Percentiles rank a stretch among this genome's conserved stretches.
phyloP scores from a whole-genome alignment of 2,113 vertebrate genomes.

The Cephalopholis sonnerati region DNA sequence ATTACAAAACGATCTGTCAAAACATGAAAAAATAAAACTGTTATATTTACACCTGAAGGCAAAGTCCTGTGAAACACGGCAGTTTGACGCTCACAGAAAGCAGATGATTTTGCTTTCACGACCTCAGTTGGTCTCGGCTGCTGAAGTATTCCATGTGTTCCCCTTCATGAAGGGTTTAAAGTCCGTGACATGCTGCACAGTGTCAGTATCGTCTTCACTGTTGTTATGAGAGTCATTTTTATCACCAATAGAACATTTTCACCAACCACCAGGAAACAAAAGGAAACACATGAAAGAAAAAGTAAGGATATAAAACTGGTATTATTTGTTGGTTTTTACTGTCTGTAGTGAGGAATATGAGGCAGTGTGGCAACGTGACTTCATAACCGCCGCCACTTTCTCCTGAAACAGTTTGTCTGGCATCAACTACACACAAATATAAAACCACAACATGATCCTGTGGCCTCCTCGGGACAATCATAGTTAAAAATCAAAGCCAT shows the following conservation, averaged over 20 bases:
- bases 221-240: neutral
- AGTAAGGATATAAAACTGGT: neutral
- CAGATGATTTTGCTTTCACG: conserved; percentile 15
- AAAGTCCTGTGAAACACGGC: conserved; percentile 42
- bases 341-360: neutral
- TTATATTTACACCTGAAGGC: conserved; percentile 59
- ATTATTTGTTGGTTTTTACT: neutral
- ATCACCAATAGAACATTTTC: neutral
- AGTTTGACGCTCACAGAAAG: conserved; percentile 17
- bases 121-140: conserved; percentile 17
- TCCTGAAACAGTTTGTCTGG: conserved; percentile 9
- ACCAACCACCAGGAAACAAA: conserved; percentile 1
- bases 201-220: conserved; percentile 15
- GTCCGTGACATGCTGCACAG: conserved; percentile 20
- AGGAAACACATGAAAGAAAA: neutral
- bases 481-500: conserved; percentile 11
- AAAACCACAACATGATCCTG: neutral
- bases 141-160: conserved; percentile 2
- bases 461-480: neutral
- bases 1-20: conserved; percentile 75
- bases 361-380: neutral
- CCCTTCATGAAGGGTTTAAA: neutral
- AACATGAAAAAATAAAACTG: conserved; percentile 61
- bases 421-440: conserved; percentile 3
- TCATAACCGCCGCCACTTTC: neutral